Evolutionary conservation across 2,113 vertebrate species (phyloP).

Genomic region (Sterrhoptilus dennistouni): DNA sequence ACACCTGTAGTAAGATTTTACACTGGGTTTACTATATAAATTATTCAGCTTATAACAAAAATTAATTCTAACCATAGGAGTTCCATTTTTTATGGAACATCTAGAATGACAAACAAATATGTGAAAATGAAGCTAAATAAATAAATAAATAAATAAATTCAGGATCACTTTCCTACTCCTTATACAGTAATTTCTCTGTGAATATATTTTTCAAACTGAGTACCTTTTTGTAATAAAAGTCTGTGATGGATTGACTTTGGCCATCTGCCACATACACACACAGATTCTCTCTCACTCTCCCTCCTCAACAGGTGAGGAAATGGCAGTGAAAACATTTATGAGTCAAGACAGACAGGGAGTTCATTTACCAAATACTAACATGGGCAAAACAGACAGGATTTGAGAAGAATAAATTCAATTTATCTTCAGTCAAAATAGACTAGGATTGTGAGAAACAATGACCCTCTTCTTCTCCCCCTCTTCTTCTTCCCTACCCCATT

Average conservation of each 20-base stretch:
- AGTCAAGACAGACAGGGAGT: not conserved
- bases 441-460: not conserved
- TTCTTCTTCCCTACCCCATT: not conserved
- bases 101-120: not conserved
- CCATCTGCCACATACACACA: not conserved
- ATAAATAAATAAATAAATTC: not conserved
- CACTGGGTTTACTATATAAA: not conserved
- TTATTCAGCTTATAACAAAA: not conserved
- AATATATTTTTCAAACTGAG: not conserved
- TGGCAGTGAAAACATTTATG: not conserved
- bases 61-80: not conserved
- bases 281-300: not conserved
- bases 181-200: not conserved
- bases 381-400: not conserved
- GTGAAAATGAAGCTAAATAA: not conserved
- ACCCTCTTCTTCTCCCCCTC: fast-evolving
- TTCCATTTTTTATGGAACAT: not conserved
- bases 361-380: not conserved
- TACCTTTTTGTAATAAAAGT: not conserved
- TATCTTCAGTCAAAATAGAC: not conserved
- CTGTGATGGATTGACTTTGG: not conserved
- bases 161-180: not conserved
- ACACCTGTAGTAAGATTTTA: not conserved
- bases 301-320: not conserved
- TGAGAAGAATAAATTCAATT: not conserved